phyloP scores from a whole-genome alignment of 2,797 vertebrate genomes.

The Calcarius lapponicus region DNA sequence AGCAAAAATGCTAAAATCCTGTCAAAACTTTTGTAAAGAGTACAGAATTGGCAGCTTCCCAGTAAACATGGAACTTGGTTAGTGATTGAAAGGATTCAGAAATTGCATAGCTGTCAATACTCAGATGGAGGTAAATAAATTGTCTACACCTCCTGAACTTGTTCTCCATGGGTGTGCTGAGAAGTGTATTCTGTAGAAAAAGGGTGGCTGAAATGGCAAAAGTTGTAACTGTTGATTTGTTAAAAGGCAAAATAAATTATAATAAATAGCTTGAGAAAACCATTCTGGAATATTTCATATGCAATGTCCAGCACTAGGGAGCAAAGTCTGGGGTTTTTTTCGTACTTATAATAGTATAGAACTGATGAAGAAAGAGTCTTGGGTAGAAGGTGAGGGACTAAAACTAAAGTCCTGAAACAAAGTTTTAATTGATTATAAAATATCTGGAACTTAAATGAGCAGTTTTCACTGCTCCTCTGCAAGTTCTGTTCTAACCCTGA shows the following conservation, averaged over 20 bases:
- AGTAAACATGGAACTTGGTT: background rate
- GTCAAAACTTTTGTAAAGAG: background rate
- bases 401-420: background rate
- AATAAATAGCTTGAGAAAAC: background rate
- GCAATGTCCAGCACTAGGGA: background rate
- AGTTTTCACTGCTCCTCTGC: background rate
- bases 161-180: background rate
- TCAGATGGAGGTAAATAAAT: background rate
- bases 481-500: background rate
- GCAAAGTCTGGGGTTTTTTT: accelerated
- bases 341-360: background rate
- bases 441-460: background rate
- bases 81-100: background rate
- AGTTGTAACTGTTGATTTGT: background rate
- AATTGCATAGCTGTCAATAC: background rate
- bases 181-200: background rate
- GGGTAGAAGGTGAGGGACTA: background rate
- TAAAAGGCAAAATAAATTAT: background rate
- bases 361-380: background rate
- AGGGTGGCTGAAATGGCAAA: background rate
- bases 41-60: background rate
- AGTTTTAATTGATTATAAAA: background rate
- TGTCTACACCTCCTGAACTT: background rate
- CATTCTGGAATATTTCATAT: background rate
- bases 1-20: background rate